Evolutionary conservation across 92 coral and sea anemone species (phyloP), one percentile per base, ranked within the genome.

Genomic region (Epizoanthus illoricatus): DNA sequence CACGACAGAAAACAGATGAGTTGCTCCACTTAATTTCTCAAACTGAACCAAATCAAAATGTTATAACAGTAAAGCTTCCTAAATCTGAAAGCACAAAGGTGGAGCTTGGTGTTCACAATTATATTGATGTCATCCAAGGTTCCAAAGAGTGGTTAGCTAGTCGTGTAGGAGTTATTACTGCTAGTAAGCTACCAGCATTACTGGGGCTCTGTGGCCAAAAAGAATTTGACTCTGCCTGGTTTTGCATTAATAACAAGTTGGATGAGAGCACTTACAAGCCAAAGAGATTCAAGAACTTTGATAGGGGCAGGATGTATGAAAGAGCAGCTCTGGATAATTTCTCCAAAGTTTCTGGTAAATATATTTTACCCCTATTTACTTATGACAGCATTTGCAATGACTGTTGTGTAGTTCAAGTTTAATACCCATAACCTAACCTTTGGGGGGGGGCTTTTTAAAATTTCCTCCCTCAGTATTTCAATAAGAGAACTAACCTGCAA

Each of bases 241-340:
- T 83, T 63, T 83, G 87, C 28, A 70, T 78, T 3, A 45, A 83
- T 1, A 87, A 87, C 33, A 87, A 76, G 71, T 64, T 82, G 33
- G 80, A 82, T 76, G 84, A 83, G 28, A 82, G 85, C 41, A 19
- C 28, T 12, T 76, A 52, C 8, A 55, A 19, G 7, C 86, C 86
- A 6, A 83, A 83, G 59, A 83, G 23, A 65, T 86, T 81, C 72
- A 87, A 68, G 80, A 86, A 86, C 54, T 73, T 86, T 59, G 64
- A 73, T 40, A 72, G 85, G 54, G 85, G 75, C 15, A 59, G 36
- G 8, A 5, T 64, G 3, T 86, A 4, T 80, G 85, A 62, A 65
- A 54, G 63, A 24, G 81, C 68, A 86, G 81, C 81, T 20, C 16
- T 73, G 63, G 81, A 72, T 1, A 43, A 80, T 3, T 71, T 86